Evolutionary conservation across 2,888 invertebrate species (phyloP).

Genomic region (Acrobasis consociella): DNA sequence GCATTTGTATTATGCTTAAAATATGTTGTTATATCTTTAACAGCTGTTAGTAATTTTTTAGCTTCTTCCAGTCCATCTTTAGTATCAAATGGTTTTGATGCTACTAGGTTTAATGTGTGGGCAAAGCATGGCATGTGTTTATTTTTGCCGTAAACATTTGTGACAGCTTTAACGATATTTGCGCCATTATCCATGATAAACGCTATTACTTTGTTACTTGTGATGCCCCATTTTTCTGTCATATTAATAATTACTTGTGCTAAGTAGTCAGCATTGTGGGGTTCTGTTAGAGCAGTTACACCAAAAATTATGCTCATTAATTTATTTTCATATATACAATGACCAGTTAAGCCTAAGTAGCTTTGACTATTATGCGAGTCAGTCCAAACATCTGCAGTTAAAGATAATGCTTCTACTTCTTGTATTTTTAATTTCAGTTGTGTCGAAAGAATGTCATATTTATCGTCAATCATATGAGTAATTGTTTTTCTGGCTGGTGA

Average conservation of each 20-base stretch:
- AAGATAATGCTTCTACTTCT: conserved; percentile 34
- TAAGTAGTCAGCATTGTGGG: conserved; percentile 36
- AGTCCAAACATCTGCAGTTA: conserved; percentile 38
- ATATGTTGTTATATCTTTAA: conserved; percentile 38
- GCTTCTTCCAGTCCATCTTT: conserved; percentile 38
- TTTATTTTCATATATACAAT: conserved; percentile 34
- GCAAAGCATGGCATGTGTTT: conserved; percentile 38
- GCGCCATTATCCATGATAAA: conserved; percentile 34
- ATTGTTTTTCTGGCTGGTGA: conserved; percentile 33
- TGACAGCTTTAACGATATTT: conserved; percentile 35
- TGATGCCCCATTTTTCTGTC: conserved; percentile 34
- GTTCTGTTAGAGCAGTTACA: conserved; percentile 34
- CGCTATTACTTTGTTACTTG: conserved; percentile 34
- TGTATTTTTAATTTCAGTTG: conserved; percentile 35
- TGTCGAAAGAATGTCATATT: conserved; percentile 35
- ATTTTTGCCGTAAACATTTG: conserved; percentile 38
- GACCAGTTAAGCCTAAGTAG: conserved; percentile 37
- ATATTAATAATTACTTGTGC: conserved; percentile 32
- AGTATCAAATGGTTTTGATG: conserved; percentile 37
- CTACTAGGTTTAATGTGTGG: conserved; percentile 38
- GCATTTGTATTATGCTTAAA: conserved; percentile 39
- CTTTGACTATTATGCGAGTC: conserved; percentile 31
- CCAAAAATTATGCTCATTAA: conserved; percentile 34
- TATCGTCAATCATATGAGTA: conserved; percentile 34
- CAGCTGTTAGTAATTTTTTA: conserved; percentile 38